phyloP scores from a whole-genome alignment of 2,797 vertebrate species.

The Aotus griseimembra region DNA sequence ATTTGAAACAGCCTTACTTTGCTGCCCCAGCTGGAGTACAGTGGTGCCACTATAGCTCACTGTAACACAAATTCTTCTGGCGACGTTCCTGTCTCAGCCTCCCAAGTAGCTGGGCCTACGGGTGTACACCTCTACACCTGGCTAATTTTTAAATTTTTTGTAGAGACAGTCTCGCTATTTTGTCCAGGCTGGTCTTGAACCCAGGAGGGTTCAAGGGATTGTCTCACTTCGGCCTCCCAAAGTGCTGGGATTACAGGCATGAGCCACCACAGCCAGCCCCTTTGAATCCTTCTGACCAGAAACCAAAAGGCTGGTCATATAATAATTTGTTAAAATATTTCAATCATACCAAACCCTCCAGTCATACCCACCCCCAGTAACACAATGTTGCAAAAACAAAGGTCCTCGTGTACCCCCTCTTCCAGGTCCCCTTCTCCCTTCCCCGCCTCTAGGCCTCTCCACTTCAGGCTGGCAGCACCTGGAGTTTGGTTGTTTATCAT shows the following conservation, averaged over 20 bases:
- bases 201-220: background rate
- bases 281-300: background rate
- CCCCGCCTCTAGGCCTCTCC: rapidly evolving
- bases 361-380: background rate
- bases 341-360: background rate
- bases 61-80: background rate
- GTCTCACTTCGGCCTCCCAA: background rate
- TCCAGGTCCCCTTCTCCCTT: background rate
- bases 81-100: background rate
- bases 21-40: background rate
- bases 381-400: background rate
- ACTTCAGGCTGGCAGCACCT: background rate
- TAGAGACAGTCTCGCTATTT: background rate
- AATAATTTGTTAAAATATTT: background rate
- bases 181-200: background rate
- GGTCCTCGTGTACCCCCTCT: background rate
- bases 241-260: background rate
- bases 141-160: background rate
- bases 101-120: background rate
- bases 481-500: background rate
- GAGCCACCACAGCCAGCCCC: background rate
- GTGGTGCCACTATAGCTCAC: background rate
- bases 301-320: background rate
- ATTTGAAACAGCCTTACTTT: background rate
- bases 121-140: background rate